Conservation (phyloP, 2,797 vertebrate species). For the Lagodon rhomboides region DNA sequence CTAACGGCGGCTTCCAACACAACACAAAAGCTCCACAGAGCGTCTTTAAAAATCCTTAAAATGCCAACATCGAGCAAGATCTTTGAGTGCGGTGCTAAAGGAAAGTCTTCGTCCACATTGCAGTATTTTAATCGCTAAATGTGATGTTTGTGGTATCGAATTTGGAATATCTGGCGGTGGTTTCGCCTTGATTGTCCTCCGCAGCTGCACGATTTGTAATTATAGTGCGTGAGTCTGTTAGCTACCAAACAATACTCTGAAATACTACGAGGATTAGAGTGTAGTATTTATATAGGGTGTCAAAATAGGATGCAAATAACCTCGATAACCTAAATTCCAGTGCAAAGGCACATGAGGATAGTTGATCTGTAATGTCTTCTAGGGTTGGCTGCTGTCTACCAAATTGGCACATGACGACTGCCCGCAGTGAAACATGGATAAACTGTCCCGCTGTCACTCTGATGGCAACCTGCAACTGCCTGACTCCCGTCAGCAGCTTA, state of each 20-base stretch:
- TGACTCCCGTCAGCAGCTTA: too few species aligned
- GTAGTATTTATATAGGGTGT: constrained; percentile 4
- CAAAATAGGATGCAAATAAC: constrained; percentile 8
- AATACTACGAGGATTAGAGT: background rate
- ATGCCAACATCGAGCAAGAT: background rate
- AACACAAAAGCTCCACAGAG: too few species aligned
- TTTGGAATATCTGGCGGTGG: background rate
- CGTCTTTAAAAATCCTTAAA: background rate
- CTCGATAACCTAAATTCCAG: constrained; percentile 18
- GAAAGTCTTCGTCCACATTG: background rate
- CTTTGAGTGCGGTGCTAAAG: background rate
- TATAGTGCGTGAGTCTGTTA: constrained; percentile 12
- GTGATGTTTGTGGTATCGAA: background rate
- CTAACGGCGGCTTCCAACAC: too few species aligned
- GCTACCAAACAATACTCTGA: constrained; percentile 7
- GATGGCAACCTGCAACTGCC: too few species aligned
- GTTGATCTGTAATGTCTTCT: too few species aligned
- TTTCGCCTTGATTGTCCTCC: constrained; percentile 19
- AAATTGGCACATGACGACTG: too few species aligned
- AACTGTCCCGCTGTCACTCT: too few species aligned
- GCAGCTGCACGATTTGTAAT: constrained; percentile 22
- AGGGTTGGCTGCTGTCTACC: too few species aligned
- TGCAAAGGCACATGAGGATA: background rate
- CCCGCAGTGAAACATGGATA: too few species aligned
- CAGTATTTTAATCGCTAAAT: background rate